phyloP scores from a whole-genome alignment of 1,140 invertebrate genomes.

The Tetramorium alpestre region DNA sequence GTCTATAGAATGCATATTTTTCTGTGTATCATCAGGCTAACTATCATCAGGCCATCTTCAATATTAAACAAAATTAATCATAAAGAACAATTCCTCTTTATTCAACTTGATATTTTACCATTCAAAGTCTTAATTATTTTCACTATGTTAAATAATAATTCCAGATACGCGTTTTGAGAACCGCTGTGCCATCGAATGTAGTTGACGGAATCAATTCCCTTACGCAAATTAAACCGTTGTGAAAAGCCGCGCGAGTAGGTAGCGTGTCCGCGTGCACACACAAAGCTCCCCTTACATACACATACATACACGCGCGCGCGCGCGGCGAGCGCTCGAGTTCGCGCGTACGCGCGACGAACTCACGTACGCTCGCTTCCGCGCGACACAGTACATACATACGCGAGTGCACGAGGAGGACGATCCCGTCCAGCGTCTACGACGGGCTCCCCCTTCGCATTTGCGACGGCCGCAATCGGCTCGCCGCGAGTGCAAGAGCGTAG shows the following conservation, averaged over 20 bases:
- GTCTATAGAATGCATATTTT: too few relatives aligned
- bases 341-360: slow-evolving; percentile 17
- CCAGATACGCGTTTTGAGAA: background rate
- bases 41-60: too few relatives aligned
- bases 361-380: background rate
- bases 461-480: slow-evolving; percentile 67
- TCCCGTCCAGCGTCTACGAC: slow-evolving; percentile 50
- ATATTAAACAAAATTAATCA: too few relatives aligned
- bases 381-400: background rate
- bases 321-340: background rate
- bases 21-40: too few relatives aligned
- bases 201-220: background rate
- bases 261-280: background rate
- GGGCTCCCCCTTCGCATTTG: slow-evolving; percentile 42
- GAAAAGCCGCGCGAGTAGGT: slow-evolving; percentile 10
- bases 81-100: too few relatives aligned
- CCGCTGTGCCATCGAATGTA: background rate
- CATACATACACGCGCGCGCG: background rate
- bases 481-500: slow-evolving; percentile 68
- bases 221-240: slow-evolving; percentile 23
- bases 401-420: slow-evolving; percentile 1
- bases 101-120: too few relatives aligned
- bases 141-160: too few relatives aligned
- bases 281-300: too few relatives aligned
- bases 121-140: too few relatives aligned